These are phyloP conservation scores for Drosophila macrothrix DNA, from an alignment of 2,888 invertebrate species.

Conservation along the genomic window DNA sequence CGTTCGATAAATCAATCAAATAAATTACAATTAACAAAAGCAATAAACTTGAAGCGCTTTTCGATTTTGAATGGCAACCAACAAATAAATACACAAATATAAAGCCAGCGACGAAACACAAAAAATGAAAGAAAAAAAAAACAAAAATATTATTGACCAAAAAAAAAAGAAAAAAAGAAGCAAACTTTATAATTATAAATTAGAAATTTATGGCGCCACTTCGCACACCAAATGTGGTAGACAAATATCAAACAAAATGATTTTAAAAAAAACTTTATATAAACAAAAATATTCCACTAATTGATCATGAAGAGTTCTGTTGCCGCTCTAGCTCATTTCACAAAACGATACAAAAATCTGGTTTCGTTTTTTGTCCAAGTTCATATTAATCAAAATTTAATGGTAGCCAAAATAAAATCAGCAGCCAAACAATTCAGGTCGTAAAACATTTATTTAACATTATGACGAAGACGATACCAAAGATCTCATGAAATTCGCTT, in stretches of 20 bases:
- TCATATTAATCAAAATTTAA: slow-evolving; percentile 68
- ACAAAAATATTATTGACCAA: slow-evolving; percentile 12
- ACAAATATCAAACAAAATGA: slow-evolving; percentile 12
- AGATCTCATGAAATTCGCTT: slow-evolving; percentile 51
- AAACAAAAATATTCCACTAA: slow-evolving; percentile 59
- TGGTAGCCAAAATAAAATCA: slow-evolving; percentile 34
- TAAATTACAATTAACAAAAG: slow-evolving; percentile 80
- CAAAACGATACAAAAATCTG: slow-evolving; percentile 55
- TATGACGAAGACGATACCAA: slow-evolving; percentile 57
- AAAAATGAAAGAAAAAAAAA: slow-evolving; percentile 28
- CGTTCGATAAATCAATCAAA: slow-evolving; percentile 79
- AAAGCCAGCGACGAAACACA: slow-evolving; percentile 23
- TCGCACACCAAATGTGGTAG: slow-evolving; percentile 26
- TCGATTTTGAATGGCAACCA: slow-evolving; percentile 45
- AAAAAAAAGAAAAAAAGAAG: slow-evolving; percentile 15
- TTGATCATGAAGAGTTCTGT: slow-evolving; percentile 65
- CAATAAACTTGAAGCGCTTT: slow-evolving; percentile 69
- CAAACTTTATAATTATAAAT: slow-evolving; percentile 71
- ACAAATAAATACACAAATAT: slow-evolving; percentile 9
- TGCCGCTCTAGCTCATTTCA: slow-evolving; percentile 9
- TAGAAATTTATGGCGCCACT: slow-evolving; percentile 71
- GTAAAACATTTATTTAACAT: slow-evolving; percentile 71
- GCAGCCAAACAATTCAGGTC: slow-evolving; percentile 59
- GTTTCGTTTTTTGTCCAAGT: slow-evolving; percentile 63
- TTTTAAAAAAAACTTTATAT: background rate